These are phyloP conservation scores for Echinops telfairi DNA, from an alignment of 2,113 vertebrate genomes.

Conservation along the genomic window DNA sequence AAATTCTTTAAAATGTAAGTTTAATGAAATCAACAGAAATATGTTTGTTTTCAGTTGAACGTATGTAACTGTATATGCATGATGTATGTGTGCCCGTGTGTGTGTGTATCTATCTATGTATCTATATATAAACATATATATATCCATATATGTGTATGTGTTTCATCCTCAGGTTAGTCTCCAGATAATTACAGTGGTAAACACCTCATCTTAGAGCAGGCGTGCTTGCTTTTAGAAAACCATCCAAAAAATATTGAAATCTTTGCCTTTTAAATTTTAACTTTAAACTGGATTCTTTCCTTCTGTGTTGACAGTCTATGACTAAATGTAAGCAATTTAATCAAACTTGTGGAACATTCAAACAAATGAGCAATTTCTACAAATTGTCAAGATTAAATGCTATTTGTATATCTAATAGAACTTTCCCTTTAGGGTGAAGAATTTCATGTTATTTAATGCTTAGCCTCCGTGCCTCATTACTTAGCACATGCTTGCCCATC, in stretches of 20 bases:
- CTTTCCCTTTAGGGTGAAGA: neutral
- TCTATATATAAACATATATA: no score
- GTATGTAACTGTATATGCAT: neutral
- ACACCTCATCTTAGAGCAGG: neutral
- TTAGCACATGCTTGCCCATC: neutral
- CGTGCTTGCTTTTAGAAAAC: constrained; percentile 52
- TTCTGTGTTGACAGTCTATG: neutral
- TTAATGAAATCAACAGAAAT: constrained; percentile 27
- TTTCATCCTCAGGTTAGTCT: constrained; percentile 37
- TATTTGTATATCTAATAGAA: neutral
- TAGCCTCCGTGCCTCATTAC: neutral
- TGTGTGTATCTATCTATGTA: no score
- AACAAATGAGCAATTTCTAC: constrained; percentile 51
- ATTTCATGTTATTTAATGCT: neutral
- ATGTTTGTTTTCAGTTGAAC: neutral
- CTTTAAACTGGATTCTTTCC: constrained; percentile 3
- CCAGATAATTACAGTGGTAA: constrained; percentile 46
- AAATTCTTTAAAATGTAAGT: constrained; percentile 52
- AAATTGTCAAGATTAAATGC: constrained; percentile 55
- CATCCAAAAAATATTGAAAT: constrained; percentile 50
- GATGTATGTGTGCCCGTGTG: neutral
- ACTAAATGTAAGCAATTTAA: neutral
- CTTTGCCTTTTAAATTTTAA: constrained; percentile 28
- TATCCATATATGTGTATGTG: no score
- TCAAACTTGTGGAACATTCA: neutral